These are phyloP conservation scores for Acestrorhynchus altus DNA, from an alignment of 2,797 vertebrate species.

Conservation along the genomic window DNA sequence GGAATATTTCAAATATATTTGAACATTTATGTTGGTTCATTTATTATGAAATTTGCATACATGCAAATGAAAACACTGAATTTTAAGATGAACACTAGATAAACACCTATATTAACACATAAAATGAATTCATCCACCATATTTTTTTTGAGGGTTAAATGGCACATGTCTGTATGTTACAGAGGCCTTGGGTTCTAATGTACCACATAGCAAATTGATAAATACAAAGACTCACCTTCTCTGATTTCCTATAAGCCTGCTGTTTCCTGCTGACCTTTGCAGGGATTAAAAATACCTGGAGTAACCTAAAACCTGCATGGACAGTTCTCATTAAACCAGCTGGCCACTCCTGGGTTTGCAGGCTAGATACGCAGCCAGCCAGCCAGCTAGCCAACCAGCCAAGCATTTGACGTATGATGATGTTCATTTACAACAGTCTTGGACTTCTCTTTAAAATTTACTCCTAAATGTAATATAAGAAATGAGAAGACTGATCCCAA, in stretches of 20 bases:
- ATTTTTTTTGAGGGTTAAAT: neutral
- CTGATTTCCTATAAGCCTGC: constrained; percentile 72
- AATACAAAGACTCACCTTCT: constrained; percentile 61
- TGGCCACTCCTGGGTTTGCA: constrained; percentile 14
- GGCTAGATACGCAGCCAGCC: neutral
- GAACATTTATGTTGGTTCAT: too few species aligned
- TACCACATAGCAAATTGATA: constrained; percentile 13
- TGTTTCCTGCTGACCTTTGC: constrained; percentile 78
- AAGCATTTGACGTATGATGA: constrained; percentile 9
- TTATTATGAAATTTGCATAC: too few species aligned
- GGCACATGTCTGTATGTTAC: neutral
- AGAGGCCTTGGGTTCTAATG: neutral
- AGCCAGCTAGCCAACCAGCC: constrained; percentile 13
- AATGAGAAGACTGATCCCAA: neutral
- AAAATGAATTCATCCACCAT: neutral
- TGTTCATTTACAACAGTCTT: neutral
- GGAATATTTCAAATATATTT: too few species aligned
- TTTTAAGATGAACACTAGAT: too few species aligned
- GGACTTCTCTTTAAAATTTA: neutral
- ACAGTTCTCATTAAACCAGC: constrained; percentile 47
- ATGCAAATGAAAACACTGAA: too few species aligned
- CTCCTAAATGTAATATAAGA: neutral
- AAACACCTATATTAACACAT: too few species aligned
- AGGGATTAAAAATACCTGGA: constrained; percentile 73
- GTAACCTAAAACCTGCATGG: constrained; percentile 67